Evolutionary conservation across 2,113 vertebrate species (phyloP).

Genomic region (Willisornis vidua): DNA sequence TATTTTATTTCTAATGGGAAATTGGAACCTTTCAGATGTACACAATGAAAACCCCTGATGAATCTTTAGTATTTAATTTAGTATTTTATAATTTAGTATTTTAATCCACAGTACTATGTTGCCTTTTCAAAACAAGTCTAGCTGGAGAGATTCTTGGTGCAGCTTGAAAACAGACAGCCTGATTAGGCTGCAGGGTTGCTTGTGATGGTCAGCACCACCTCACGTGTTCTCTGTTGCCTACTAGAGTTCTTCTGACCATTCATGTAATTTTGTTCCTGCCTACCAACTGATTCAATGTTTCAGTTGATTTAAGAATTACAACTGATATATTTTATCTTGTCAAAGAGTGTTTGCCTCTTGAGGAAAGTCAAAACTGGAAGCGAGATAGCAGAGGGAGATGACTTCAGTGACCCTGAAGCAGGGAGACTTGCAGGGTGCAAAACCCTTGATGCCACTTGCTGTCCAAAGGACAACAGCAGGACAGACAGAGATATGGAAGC

Average conservation of each 20-base stretch:
- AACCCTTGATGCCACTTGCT: neutral
- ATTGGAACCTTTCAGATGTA: neutral
- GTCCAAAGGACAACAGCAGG: neutral
- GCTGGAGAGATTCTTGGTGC: neutral
- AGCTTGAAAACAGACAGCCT: neutral
- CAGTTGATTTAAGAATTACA: neutral
- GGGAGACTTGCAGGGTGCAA: neutral
- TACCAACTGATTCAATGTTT: neutral
- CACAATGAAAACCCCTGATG: fast-evolving
- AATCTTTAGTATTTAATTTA: neutral
- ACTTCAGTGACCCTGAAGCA: neutral
- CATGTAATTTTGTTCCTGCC: neutral
- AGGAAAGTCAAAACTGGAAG: neutral
- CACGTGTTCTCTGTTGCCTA: neutral
- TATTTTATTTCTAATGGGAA: neutral
- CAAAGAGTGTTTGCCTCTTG: neutral
- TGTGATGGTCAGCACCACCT: neutral
- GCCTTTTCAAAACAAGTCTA: neutral
- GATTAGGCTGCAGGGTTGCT: neutral
- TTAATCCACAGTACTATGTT: neutral
- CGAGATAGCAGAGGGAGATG: neutral
- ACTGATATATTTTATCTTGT: neutral
- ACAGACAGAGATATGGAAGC: neutral
- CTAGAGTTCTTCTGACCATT: neutral
- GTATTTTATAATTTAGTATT: no score